Evolutionary conservation across 1,140 invertebrate genomes (phyloP), one percentile per base, ranked within the genome.

Genomic region (Drosophila leontia): DNA sequence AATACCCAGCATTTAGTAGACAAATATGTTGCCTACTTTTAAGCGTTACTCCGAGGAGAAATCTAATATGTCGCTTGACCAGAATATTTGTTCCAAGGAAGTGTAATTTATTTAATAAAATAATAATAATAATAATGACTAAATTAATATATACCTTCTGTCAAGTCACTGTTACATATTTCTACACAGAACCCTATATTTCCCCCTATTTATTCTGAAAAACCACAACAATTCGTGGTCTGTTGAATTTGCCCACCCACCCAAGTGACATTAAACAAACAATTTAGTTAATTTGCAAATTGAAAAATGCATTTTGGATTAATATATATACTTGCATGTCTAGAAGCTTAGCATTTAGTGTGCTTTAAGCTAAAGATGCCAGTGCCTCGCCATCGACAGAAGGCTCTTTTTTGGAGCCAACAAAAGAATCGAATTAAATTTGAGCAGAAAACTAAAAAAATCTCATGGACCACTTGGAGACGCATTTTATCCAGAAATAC

Each of bases 401-500:
- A 35, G 55, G 69, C 55, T 23, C 37, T 39, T 5, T 2, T 60
- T 32, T 23, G 37, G 55, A 60, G 67, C 19, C 34, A 59, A 23
- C 63, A 37, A 39, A 26, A 37, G 34, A 23, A 15, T 41, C 39
- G 0, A 3, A 3, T 5, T 1, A 74, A 41, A 19, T 3, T 12
- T 6, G 34, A 47, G n/a, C 1, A 32, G 0, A 42, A 41, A 29
- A 35, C 51, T 12, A 12, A 39, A 9, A 12, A 11, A 32, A 78
- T 79, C 69, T 63, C 85, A 15, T 29, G 48, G 29, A 34, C 29
- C 9, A 76, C 44, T 32, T 90, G 81, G 78, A 68, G 78, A 4
- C 50, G 51, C 8, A 74, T 90, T 34, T 29, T 88, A 19, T 62
- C 85, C n/a, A 53, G 62, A 42, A 88, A 88, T 32, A 92, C 79